Evolutionary conservation across 2,797 vertebrate genomes (phyloP).

Genomic region (Lepilemur septentrionalis): DNA sequence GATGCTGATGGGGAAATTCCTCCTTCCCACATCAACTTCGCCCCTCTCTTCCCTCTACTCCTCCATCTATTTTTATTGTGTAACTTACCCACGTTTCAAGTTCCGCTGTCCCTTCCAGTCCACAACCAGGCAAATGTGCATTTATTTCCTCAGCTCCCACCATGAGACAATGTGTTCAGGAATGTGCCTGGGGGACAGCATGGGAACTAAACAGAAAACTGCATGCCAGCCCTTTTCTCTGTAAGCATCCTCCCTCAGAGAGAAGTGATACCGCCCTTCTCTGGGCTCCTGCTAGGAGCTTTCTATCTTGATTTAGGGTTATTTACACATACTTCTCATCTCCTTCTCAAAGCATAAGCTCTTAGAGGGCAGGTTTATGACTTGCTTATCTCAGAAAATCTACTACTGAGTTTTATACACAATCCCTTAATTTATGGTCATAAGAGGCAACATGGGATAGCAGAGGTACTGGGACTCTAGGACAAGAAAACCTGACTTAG

Average conservation of each 20-base stretch:
- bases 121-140: fast-evolving
- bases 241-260: neutral
- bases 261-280: neutral
- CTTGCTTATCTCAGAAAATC: neutral
- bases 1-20: neutral
- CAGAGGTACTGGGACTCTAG: neutral
- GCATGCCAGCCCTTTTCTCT: neutral
- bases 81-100: neutral
- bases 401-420: neutral
- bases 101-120: neutral
- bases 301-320: neutral
- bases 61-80: neutral
- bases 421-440: neutral
- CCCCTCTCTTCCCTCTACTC: neutral
- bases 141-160: neutral
- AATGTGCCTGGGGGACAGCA: neutral
- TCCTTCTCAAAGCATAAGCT: neutral
- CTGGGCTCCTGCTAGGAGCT: neutral
- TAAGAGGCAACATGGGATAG: neutral
- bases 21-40: neutral
- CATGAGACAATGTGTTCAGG: neutral
- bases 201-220: neutral
- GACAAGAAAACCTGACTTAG: neutral
- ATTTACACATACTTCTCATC: neutral
- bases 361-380: neutral